Base-by-base conservation (phyloP, 2,888 invertebrate species). In the Nebria salina region DNA sequence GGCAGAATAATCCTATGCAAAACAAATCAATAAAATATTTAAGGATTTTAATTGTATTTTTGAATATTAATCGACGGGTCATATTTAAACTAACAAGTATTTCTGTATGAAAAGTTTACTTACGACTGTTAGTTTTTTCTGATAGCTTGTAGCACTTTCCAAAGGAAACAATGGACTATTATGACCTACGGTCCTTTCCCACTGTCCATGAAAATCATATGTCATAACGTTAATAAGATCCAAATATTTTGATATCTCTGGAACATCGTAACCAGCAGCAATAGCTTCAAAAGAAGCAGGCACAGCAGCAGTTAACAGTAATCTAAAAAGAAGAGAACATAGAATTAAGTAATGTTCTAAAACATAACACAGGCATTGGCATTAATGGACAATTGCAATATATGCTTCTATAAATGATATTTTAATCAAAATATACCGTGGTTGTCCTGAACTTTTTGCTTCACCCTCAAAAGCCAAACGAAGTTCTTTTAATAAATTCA, bases 211-310 rank as follows among this genome's bases (percentile, higher is more conserved):
- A 92, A 97, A 97, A 88, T 97, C 97, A 87, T 97, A 98, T 0
- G 97, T 97, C 97, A 97, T 97, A 9, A 97, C 95, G 87, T 97
- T 97, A 87, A 97, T 96, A 87, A 95, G 97, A 89, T 98, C 97
- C 86, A 97, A 91, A 87, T 96, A 97, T 90, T 97, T 97, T 4
- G 97, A 95, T 84, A 98, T 96, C 89, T 97, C 97, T 0, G 96
- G 96, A 0, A 97, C 97, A 85, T 97, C 97, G 85, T 97, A 97
- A 6, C 97, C 97, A 82, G 97, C 97, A 81, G 96, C 96, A 73
- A 97, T 96, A 0, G 97, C 97, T 90, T 97, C 97, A 83, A 97
- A 97, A 26, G 96, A 96, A 0, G 97, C 97, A 4, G 97, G 97
- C 0, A 97, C 97, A 0, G 97, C 97, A 1, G 97, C 97, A 0